phyloP scores from a whole-genome alignment of 2,113 vertebrate species.

The Mesembrinibis cayennensis region DNA sequence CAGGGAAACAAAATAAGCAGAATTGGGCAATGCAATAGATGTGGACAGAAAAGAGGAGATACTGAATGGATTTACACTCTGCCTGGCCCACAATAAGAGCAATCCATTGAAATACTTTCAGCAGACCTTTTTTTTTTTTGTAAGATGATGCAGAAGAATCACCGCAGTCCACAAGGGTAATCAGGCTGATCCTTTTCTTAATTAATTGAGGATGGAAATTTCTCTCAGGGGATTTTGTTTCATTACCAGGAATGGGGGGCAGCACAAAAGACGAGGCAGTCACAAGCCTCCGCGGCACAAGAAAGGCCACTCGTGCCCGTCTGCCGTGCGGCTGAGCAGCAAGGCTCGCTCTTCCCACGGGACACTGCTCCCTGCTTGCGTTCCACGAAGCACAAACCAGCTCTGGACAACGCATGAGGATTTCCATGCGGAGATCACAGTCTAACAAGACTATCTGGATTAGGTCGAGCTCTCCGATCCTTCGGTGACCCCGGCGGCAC shows the following conservation, averaged over 20 bases:
- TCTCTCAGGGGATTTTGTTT: background rate
- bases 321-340: rapidly evolving
- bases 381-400: rapidly evolving
- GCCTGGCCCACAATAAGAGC: background rate
- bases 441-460: rapidly evolving
- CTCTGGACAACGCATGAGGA: rapidly evolving
- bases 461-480: background rate
- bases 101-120: background rate
- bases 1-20: background rate
- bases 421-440: background rate
- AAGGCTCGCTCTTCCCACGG: background rate
- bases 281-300: background rate
- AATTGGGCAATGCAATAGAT: background rate
- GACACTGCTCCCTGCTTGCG: background rate
- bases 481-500: rapidly evolving
- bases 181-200: background rate
- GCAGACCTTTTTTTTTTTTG: background rate
- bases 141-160: background rate
- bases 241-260: background rate
- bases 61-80: rapidly evolving
- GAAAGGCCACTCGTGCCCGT: background rate
- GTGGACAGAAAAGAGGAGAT: background rate
- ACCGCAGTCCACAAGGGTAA: background rate
- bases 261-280: rapidly evolving
- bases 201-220: background rate